Evolutionary conservation across 2,797 vertebrate species (phyloP).

Genomic region (Dendrocincla fuliginosa): DNA sequence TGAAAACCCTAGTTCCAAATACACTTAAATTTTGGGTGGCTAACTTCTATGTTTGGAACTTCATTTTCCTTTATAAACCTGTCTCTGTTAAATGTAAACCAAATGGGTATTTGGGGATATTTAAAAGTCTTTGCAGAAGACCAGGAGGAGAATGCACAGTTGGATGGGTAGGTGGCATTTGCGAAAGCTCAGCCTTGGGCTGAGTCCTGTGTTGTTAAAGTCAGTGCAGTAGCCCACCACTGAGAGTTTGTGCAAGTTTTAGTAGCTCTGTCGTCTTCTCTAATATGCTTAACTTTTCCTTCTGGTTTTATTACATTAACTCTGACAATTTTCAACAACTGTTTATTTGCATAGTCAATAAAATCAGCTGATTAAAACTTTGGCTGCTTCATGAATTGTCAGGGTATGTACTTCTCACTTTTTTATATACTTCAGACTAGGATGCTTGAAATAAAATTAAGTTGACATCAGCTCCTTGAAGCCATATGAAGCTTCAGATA

Average conservation of each 20-base stretch:
- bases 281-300: neutral
- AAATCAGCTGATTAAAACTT: neutral
- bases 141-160: neutral
- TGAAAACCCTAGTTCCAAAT: neutral
- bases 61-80: neutral
- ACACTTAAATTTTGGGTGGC: neutral
- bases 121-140: neutral
- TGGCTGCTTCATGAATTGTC: neutral
- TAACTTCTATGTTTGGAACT: neutral
- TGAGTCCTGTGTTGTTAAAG: neutral
- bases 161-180: neutral
- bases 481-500: neutral
- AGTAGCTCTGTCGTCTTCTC: neutral
- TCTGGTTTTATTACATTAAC: neutral
- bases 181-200: neutral
- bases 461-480: neutral
- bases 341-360: neutral
- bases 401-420: neutral
- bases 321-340: neutral
- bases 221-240: neutral
- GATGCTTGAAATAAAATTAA: conserved; percentile 2
- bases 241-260: neutral
- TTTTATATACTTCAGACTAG: neutral
- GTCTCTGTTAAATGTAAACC: neutral
- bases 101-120: neutral